Percentiles rank a stretch among this genome's conserved stretches.
These are phyloP conservation scores for Amblyopsis hoosieri DNA, from an alignment of 2,797 vertebrate species.

Conservation along the genomic window DNA sequence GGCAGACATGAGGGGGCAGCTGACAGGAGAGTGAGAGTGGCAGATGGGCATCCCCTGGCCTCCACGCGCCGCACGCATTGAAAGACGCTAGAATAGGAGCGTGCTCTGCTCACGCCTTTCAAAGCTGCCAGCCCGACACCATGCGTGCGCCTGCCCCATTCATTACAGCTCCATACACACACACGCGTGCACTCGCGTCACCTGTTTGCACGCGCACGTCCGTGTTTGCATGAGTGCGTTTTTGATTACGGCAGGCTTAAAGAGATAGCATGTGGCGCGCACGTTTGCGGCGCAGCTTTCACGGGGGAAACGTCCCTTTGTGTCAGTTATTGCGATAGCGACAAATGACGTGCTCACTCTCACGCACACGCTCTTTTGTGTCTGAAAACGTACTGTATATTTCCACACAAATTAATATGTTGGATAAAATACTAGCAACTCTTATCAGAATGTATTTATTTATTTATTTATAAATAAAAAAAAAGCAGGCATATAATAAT, in stretches of 20 bases:
- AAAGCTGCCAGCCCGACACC: constrained; percentile 49
- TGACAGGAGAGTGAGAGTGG: constrained; percentile 43
- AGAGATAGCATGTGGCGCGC: constrained; percentile 10
- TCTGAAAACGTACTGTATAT: neutral
- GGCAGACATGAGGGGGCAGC: constrained; percentile 39
- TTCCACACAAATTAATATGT: neutral
- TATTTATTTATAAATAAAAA: neutral
- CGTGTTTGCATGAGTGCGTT: constrained; percentile 34
- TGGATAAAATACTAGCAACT: neutral
- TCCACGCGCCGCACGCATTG: constrained; percentile 62
- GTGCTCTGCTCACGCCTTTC: constrained; percentile 48
- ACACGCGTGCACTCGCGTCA: constrained; percentile 17
- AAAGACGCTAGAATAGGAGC: constrained; percentile 55
- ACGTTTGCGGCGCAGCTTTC: neutral
- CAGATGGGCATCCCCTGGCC: constrained; percentile 67
- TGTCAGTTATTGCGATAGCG: constrained; percentile 18
- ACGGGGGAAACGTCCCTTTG: constrained; percentile 4
- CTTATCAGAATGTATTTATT: neutral
- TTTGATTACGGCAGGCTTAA: constrained; percentile 26
- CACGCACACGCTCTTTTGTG: neutral
- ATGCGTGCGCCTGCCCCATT: constrained; percentile 53
- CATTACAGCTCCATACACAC: constrained; percentile 73
- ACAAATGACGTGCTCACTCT: too few relatives aligned
- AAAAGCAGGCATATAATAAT: neutral
- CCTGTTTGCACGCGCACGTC: constrained; percentile 16